These are phyloP conservation scores for Sebastes hubbsi DNA, from an alignment of 2,797 vertebrate species.

Conservation along the genomic window DNA sequence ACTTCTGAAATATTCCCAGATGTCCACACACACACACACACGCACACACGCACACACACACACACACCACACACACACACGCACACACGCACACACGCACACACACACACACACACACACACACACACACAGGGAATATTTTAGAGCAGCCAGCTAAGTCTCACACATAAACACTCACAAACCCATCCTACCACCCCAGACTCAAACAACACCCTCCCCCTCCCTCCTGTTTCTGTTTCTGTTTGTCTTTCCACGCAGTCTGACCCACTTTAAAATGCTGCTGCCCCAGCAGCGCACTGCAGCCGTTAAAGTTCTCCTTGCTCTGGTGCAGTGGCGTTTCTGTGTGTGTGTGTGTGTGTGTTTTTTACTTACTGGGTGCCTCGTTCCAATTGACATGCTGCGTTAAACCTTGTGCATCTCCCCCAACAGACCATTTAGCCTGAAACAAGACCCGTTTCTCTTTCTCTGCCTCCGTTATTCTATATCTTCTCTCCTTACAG, in stretches of 20 bases:
- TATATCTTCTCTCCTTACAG: conserved; percentile 9
- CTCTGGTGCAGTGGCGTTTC: conserved; percentile 45
- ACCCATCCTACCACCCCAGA: conserved; percentile 6
- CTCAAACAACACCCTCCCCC: conserved; percentile 35
- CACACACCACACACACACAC: not conserved
- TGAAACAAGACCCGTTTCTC: conserved; percentile 34
- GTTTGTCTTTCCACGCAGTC: conserved; percentile 63
- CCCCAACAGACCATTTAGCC: conserved; percentile 47
- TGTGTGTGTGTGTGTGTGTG: not conserved
- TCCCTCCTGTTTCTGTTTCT: conserved; percentile 15
- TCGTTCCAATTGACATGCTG: conserved; percentile 78
- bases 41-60: not conserved
- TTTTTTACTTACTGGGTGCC: conserved; percentile 73
- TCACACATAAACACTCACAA: conserved; percentile 17
- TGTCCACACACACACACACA: not conserved
- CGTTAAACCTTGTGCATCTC: conserved; percentile 54
- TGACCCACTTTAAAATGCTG: conserved; percentile 76
- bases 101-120: not conserved
- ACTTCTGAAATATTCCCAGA: conserved; percentile 45
- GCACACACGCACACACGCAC: not conserved
- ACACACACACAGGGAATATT: conserved; percentile 17
- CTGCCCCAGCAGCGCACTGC: conserved; percentile 50
- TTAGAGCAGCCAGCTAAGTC: conserved; percentile 13
- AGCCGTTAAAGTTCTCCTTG: conserved; percentile 38
- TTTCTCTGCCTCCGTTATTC: conserved; percentile 33